Evolutionary conservation across 1,140 invertebrate species (phyloP), one percentile per base, ranked within the genome.

Genomic region (Drosophila parabipectinata): DNA sequence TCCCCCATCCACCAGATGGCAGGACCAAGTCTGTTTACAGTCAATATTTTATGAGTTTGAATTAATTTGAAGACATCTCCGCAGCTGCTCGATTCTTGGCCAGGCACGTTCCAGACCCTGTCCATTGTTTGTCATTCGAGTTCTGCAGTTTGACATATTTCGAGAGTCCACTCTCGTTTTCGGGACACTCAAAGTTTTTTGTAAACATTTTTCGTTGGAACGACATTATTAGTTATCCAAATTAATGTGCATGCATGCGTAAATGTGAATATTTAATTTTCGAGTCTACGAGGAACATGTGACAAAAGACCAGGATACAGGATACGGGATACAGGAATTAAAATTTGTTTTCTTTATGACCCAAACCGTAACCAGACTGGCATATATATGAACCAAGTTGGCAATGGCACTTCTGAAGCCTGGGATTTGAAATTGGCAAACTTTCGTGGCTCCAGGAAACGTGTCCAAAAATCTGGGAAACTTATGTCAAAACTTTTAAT

Each of bases 11-110:
- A 14, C 12, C 6, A 26, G 26, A 30, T 28, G 26, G 26, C 26
- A 28, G 4, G 26, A 28, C 26, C 68, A 73, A 57, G 37, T 52
- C 26, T 60, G 54, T 79, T 80, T 77, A 74, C 77, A 69, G 72
- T 88, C 80, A 88, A 88, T 88, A 88, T 88, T 88, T 88, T 79
- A 88, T 84, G 76, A 88, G 83, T 79, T 77, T 77, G 84, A 88
- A 88, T 88, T 88, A 88, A 88, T 88, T 88, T 82, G 67, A 73
- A 79, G 78, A 82, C 75, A 82, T 79, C 74, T 79, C 57, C 48
- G 83, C 81, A 85, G 81, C 80, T 84, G 80, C 39, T 63, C 55
- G 57, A 64, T 54, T 34, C 32, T 47, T 72, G 34, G 47, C 55
- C 47, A 15, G 37, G 54, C 55, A 60, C 72, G 60, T 66, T 67